A percentile compares a stretch with the other conserved stretches of the same genome.
Conservation (phyloP, 1,140 invertebrate genomes). For the Drosophila guanche region DNA sequence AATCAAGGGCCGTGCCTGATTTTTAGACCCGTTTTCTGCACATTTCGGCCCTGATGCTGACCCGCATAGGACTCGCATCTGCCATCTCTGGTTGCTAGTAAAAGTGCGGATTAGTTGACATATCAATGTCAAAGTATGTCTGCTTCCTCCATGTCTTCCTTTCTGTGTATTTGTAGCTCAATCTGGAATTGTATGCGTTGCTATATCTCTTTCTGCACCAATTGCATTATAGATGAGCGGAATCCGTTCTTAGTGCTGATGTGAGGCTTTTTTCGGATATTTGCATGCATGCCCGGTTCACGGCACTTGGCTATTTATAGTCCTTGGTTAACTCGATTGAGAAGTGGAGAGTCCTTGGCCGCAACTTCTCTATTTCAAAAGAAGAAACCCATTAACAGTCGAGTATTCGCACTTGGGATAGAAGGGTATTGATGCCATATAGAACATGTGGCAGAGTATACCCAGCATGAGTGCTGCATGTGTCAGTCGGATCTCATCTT, state of each 20-base stretch:
- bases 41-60: too few species aligned
- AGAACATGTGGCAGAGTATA: too few species aligned
- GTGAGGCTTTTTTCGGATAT: slow-evolving; percentile 23
- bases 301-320: slow-evolving; percentile 52
- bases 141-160: slow-evolving; percentile 2
- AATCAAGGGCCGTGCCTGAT: background rate
- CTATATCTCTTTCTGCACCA: slow-evolving; percentile 24
- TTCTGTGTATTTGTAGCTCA: slow-evolving; percentile 15
- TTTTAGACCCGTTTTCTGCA: too few species aligned
- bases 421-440: too few species aligned
- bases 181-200: slow-evolving; percentile 23
- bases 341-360: slow-evolving; percentile 38
- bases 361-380: background rate
- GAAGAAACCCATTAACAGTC: background rate
- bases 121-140: slow-evolving; percentile 41
- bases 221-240: slow-evolving; percentile 71
- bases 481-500: background rate
- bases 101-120: slow-evolving; percentile 72
- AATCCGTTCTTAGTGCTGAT: slow-evolving; percentile 36
- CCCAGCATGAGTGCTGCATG: too few species aligned
- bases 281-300: slow-evolving; percentile 52
- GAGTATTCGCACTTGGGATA: too few species aligned
- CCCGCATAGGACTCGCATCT: too few species aligned
- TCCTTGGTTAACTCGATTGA: slow-evolving; percentile 42
- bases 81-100: too few species aligned